Evolutionary conservation across 2,888 invertebrate genomes (phyloP), one percentile per base, ranked within the genome.

Genomic region (Agriopis marginaria): DNA sequence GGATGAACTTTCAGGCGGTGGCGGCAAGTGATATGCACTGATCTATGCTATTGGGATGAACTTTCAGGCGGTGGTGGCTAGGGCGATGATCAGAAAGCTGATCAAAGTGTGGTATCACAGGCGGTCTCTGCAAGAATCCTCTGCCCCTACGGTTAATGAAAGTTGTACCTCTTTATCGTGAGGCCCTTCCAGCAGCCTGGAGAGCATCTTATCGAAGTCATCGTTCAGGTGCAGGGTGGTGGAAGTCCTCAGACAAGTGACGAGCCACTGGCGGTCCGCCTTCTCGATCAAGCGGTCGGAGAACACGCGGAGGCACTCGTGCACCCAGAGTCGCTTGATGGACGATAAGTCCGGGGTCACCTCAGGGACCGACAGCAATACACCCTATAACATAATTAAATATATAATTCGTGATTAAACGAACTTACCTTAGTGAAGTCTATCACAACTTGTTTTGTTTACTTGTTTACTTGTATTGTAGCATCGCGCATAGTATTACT

Each of bases 311-410:
- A 98, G 93, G 42, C 98, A 96, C 93, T 99, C 99, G 86, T 99
- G 99, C 0, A 98, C 97, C 99, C 99, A 99, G 0, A 99, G 94
- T 63, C 98, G 95, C 81, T 99, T 98, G 95, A 99, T 97, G 0
- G 97, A 96, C 58, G 96, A 95, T 42, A 98, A 90, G 76, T 97
- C 97, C 77, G 98, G 97, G 82, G 97, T 98, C 5, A 98, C 98
- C 92, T 98, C 98, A 0, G 99, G 99, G 6, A 98, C 98, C 0
- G 99, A 99, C 1, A 99, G 89, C 7, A 99, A 90, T 0, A 99
- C 97, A 9, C 99, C 99, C 97, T 97, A 92, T 75, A 80, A 71
- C n/a, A 17, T 0, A 32, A 23, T 23, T 23, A 23, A 23, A 1
- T 32, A 32, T 32, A 32, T 32, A 32, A 32, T 32, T 32, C 0